Percentiles rank a stretch among this genome's conserved stretches.
Evolutionary conservation across 2,797 vertebrate genomes (phyloP).

Genomic region (Craterocephalus amniculus): DNA sequence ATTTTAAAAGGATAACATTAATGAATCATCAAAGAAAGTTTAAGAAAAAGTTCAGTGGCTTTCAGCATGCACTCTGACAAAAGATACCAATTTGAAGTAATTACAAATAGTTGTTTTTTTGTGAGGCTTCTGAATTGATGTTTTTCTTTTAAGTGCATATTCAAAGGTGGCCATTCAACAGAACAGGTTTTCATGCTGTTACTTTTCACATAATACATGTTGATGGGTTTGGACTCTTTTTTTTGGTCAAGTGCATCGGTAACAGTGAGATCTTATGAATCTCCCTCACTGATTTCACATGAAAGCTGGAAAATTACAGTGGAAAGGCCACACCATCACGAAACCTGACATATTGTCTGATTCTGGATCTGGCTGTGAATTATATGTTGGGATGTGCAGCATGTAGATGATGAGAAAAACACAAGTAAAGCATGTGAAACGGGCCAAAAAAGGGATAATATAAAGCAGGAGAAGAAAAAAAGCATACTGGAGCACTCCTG

Average conservation of each 20-base stretch:
- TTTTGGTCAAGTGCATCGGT: slow-evolving; percentile 49
- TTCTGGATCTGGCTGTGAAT: slow-evolving; percentile 46
- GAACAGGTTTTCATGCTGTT: slow-evolving; percentile 11
- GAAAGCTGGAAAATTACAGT: slow-evolving; percentile 63
- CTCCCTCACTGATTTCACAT: slow-evolving; percentile 58
- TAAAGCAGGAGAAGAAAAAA: slow-evolving; percentile 16
- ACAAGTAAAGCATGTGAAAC: slow-evolving; percentile 2
- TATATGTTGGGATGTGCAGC: slow-evolving; percentile 35
- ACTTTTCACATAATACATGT: slow-evolving; percentile 18
- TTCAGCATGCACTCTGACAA: background rate
- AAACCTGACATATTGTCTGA: slow-evolving; percentile 38
- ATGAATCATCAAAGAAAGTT: slow-evolving; percentile 1
- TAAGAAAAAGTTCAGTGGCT: background rate
- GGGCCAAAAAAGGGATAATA: slow-evolving; percentile 23
- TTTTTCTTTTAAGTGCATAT: slow-evolving; percentile 15
- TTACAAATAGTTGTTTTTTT: slow-evolving; percentile 6
- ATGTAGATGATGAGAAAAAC: slow-evolving; percentile 18
- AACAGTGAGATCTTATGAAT: slow-evolving; percentile 42
- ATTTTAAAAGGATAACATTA: background rate
- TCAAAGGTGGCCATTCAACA: no score
- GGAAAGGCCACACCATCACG: slow-evolving; percentile 43
- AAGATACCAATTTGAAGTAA: background rate
- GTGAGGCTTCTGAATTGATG: slow-evolving; percentile 12
- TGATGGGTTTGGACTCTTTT: background rate
- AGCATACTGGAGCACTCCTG: slow-evolving; percentile 25